Evolutionary conservation across 2,797 vertebrate genomes (phyloP).

Genomic region (Spizella passerina): DNA sequence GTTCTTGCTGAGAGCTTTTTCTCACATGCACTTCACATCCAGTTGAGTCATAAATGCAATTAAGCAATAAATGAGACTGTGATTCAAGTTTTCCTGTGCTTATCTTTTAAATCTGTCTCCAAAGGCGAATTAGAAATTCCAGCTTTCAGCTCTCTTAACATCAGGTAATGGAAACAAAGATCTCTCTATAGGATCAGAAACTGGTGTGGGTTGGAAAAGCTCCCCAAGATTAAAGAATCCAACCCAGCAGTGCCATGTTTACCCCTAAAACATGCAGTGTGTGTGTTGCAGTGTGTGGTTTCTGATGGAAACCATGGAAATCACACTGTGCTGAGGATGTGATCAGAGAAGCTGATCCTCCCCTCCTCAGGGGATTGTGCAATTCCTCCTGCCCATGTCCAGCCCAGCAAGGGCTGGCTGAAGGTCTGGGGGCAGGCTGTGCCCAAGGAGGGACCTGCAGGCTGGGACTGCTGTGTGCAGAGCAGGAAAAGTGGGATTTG

Average conservation of each 20-base stretch:
- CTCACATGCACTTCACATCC: not conserved
- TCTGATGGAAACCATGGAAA: rapidly evolving
- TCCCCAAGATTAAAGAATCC: not conserved
- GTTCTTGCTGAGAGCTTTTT: not conserved
- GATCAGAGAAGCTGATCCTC: rapidly evolving
- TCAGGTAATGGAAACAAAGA: not conserved
- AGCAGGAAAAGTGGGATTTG: too few relatives aligned
- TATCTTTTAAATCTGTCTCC: not conserved
- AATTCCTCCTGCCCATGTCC: not conserved
- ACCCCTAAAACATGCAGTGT: rapidly evolving
- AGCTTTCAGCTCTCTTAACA: not conserved
- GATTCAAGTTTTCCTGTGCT: slow-evolving; percentile 16
- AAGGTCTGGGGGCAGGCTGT: slow-evolving; percentile 26
- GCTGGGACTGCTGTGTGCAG: not conserved
- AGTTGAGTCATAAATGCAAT: slow-evolving; percentile 34
- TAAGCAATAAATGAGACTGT: slow-evolving; percentile 7
- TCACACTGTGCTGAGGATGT: not conserved
- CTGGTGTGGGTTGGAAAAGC: not conserved
- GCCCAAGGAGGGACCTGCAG: not conserved
- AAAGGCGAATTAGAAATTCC: not conserved
- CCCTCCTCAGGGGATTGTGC: rapidly evolving
- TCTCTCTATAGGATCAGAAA: not conserved
- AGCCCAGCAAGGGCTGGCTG: not conserved
- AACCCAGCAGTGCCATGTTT: not conserved
- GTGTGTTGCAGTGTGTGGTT: not conserved